A percentile compares a stretch with the other conserved stretches of the same genome.
Evolutionary conservation across 2,888 invertebrate genomes (phyloP).

Genomic region (Folsomia candida): DNA sequence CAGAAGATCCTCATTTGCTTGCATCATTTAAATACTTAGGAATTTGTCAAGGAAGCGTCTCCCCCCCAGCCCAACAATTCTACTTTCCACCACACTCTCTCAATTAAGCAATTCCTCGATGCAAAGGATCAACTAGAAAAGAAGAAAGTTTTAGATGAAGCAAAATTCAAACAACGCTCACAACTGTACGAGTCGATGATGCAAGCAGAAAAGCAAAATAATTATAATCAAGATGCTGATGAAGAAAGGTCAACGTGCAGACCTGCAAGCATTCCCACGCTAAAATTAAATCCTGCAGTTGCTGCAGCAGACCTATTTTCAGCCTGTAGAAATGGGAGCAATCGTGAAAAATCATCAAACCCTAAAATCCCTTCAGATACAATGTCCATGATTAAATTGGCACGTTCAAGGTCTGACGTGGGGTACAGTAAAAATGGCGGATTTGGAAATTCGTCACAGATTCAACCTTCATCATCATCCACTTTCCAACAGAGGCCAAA

Average conservation of each 20-base stretch:
- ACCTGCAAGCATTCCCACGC: constrained; percentile 32
- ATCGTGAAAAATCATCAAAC: constrained; percentile 26
- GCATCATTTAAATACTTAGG: too few species aligned
- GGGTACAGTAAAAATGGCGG: constrained; percentile 3
- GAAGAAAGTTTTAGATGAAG: constrained; percentile 24
- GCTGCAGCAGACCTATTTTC: constrained; percentile 37
- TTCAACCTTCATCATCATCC: constrained; percentile 19
- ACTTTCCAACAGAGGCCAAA: constrained; percentile 6
- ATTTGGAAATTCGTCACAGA: constrained; percentile 1
- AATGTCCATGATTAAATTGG: constrained; percentile 13
- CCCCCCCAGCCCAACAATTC: constrained; percentile 40
- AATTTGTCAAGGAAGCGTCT: too few species aligned
- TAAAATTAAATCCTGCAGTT: constrained; percentile 39
- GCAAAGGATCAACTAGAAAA: constrained; percentile 30
- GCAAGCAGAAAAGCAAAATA: constrained; percentile 19
- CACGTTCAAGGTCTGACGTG: constrained; percentile 34
- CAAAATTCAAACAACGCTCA: constrained; percentile 33
- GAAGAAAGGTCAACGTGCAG: constrained; percentile 34
- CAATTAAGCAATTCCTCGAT: constrained; percentile 33
- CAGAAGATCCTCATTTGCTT: too few species aligned
- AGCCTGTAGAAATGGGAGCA: constrained; percentile 38
- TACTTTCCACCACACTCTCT: constrained; percentile 34
- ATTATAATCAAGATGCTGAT: constrained; percentile 19
- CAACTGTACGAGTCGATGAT: constrained; percentile 39
- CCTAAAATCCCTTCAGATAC: constrained; percentile 14